phyloP scores from a whole-genome alignment of 2,888 invertebrate genomes.

The Pyrrhia umbra region DNA sequence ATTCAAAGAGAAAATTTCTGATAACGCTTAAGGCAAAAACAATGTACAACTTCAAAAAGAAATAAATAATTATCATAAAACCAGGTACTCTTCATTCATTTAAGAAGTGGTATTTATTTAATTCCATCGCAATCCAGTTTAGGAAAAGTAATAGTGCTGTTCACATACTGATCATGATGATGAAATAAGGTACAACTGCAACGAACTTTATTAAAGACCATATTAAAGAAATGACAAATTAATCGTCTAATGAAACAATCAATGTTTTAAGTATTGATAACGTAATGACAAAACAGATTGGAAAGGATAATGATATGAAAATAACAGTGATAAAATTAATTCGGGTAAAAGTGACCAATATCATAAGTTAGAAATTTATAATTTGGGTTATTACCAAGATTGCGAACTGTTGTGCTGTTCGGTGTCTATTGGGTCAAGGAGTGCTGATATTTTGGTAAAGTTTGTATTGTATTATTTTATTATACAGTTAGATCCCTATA shows the following conservation, averaged over 20 bases:
- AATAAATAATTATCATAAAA: no score
- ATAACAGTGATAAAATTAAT: conserved; percentile 26
- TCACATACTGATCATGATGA: neutral
- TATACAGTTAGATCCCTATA: neutral
- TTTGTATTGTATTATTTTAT: neutral
- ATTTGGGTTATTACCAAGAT: conserved; percentile 3
- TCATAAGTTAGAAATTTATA: neutral
- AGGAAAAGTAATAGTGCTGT: neutral
- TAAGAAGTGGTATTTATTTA: neutral
- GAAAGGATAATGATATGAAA: conserved; percentile 10
- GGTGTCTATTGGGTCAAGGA: neutral
- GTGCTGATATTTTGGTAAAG: neutral
- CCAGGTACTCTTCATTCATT: no score
- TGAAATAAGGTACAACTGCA: conserved; percentile 4
- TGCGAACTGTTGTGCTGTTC: neutral
- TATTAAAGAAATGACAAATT: conserved; percentile 19
- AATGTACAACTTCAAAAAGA: no score
- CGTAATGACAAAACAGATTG: conserved; percentile 16
- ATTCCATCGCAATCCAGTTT: no score
- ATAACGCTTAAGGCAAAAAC: no score
- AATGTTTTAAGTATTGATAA: conserved; percentile 24
- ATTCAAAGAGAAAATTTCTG: conserved; percentile 6
- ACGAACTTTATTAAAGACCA: conserved; percentile 14
- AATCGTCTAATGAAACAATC: conserved; percentile 24
- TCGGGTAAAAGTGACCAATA: neutral